Percentiles rank a stretch among this genome's conserved stretches.
Conservation (phyloP, 2,113 vertebrate genomes). For the Ardeotis arabs region DNA sequence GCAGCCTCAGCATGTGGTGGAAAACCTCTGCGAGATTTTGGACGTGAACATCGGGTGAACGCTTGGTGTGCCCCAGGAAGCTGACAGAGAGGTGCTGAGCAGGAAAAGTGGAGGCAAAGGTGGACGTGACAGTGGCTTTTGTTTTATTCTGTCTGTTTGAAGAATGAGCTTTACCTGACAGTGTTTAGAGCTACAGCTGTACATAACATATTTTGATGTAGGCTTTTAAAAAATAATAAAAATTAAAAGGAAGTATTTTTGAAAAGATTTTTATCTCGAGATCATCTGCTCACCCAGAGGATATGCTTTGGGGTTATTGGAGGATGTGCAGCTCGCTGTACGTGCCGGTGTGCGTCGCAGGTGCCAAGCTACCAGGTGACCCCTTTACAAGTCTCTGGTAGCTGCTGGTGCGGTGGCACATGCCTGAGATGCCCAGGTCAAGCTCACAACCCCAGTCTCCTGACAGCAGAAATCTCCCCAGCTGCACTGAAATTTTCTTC, state of each 20-base stretch:
- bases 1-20: no score
- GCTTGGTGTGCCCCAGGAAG: background rate
- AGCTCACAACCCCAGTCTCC: background rate
- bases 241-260: slow-evolving; percentile 27
- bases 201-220: slow-evolving; percentile 50
- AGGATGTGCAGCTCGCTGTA: background rate
- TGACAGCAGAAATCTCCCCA: background rate
- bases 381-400: background rate
- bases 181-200: background rate
- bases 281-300: background rate
- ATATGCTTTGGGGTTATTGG: rapidly evolving
- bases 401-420: background rate
- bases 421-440: background rate
- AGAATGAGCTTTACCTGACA: background rate
- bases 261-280: slow-evolving; percentile 27
- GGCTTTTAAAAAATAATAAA: slow-evolving; percentile 34
- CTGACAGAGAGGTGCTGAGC: background rate
- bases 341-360: rapidly evolving
- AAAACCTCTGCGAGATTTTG: no score
- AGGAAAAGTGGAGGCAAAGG: background rate
- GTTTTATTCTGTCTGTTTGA: background rate
- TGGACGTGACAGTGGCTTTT: background rate
- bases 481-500: background rate
- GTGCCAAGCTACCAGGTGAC: background rate
- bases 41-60: background rate